Base-by-base conservation (phyloP, 2,888 invertebrate species). In the Caenorhabditis sp. region DNA sequence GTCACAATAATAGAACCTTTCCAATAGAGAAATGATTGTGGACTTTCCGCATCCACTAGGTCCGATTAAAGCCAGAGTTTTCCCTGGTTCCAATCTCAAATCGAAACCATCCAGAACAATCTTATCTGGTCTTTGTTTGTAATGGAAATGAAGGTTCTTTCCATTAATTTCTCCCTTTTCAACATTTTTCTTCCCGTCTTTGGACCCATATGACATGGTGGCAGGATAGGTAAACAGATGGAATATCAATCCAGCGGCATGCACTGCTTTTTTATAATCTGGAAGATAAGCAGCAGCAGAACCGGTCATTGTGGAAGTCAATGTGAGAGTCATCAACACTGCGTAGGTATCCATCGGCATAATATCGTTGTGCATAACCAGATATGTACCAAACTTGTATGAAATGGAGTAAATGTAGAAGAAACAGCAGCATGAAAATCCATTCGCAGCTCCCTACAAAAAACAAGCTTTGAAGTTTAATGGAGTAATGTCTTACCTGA, bases 1-100 rank as follows among this genome's bases (percentile, higher is more conserved):
- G 6, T 93, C 93, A 0, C 95, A 95, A 92, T 96, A 96, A 92
- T 97, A 97, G 92, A 96, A 96, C 77, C 96, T 93, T 93, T 96
- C 95, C 0, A 96, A 92, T 2, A 93, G 88, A 38, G 90, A 90
- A 16, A 93, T 90, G 64, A 92, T 92, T 1, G 93, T 92, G 8
- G 90, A 91, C 87, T 93, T 93, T 16, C 93, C 93, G 5, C 93
- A 92, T 5, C 93, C 93, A 81, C 91, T 92, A 0, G 93, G 92
- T 1, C 93, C 93, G 14, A 93, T 93, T 47, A 93, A 86, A 7
- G 93, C 93, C 47, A 93, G 89, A 5, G 92, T 90, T 80, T 93
- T 90, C 6, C 93, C 92, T 6, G 92, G 89, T 7, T 88, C 72
- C 24, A 93, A 91, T 19, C 44, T 96, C 0, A 84, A 22, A 26